phyloP scores from a whole-genome alignment of 2,113 vertebrate genomes.

The Setophaga petechia region DNA sequence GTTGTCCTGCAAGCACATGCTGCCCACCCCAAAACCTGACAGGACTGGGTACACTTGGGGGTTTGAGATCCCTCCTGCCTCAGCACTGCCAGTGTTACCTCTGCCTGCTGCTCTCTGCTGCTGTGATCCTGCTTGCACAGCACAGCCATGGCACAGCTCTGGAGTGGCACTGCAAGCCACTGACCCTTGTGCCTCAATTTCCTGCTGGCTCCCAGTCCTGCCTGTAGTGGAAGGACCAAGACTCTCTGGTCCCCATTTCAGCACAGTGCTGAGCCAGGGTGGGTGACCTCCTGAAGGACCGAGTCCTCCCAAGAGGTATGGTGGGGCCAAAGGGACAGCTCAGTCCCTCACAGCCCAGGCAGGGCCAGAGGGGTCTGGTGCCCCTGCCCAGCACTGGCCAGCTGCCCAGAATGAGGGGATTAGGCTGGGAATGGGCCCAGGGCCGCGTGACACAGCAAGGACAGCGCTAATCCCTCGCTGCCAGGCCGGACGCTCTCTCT shows the following conservation, averaged over 20 bases:
- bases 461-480: neutral
- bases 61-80: neutral
- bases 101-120: neutral
- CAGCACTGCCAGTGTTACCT: neutral
- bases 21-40: neutral
- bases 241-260: neutral
- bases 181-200: accelerated
- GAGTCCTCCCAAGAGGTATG: accelerated
- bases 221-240: accelerated
- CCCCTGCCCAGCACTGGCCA: neutral
- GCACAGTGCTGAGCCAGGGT: neutral
- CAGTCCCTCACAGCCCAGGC: neutral
- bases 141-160: neutral
- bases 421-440: neutral
- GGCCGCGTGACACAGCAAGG: neutral
- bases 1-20: neutral
- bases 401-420: neutral
- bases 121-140: neutral
- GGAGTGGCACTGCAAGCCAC: neutral
- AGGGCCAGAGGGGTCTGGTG: neutral
- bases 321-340: neutral
- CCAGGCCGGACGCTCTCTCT: neutral
- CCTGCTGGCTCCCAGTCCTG: neutral
- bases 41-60: neutral
- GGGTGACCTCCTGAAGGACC: neutral